Evolutionary conservation across 2,113 vertebrate genomes (phyloP), one percentile per base, ranked within the genome.

Genomic region (Silurus glanis): DNA sequence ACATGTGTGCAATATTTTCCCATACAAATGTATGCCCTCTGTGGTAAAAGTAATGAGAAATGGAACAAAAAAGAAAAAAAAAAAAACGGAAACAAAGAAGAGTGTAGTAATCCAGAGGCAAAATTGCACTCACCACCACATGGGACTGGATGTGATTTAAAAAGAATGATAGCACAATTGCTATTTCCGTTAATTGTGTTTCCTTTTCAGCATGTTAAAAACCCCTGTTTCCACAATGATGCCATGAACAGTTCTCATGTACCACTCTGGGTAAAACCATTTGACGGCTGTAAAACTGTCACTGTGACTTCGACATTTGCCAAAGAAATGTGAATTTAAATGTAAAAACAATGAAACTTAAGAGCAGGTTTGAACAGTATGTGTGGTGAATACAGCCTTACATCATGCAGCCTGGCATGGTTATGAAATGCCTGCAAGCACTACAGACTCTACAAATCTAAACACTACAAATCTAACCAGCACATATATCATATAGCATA

Each of bases 141-240:
- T 56, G 86, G 55, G 86, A 83, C 80, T 83, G 86, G 71, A 83
- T 83, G 71, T 76, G 59, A 78, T 62, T 58, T 59, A 25, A 56
- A 45, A 83, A 66, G 67, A 51, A 21, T 87, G 83, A 85, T 83
- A 85, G 66, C 83, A 88, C 85, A 85, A 76, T 76, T 56, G 23
- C 74, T 58, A 71, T 69, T 87, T 90, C 87, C 89, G 85, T 89
- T 85, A 66, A 90, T 86, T 90, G 86, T 89, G 53, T 72, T 81
- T 86, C 80, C 58, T 80, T 67, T 83, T 21, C 45, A 86, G 82
- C 28, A 58, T 23, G 71, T 58, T 61, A 16, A 85, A 80, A 85
- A 19, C 45, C 10, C 47, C 51, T 47, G 49, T 53, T 85, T 87
- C 76, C 72, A 83, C 74, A 86, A 84, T 78, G 79, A 85, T 75